Conservation (phyloP, 2,113 vertebrate genomes). For the Triplophysa siluroides region DNA sequence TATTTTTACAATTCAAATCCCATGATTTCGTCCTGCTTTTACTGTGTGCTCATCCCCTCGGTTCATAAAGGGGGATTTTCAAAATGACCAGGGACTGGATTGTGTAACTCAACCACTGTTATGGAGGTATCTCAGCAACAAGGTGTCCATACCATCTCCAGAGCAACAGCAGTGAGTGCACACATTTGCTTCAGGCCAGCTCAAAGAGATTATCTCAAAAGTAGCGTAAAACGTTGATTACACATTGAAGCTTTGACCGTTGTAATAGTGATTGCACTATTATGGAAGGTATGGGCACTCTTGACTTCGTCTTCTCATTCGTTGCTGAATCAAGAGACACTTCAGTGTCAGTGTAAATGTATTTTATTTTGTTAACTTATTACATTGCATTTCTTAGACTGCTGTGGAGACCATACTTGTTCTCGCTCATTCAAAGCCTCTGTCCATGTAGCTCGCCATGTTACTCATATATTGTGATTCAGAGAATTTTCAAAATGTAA, state of each 20-base stretch:
- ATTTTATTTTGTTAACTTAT: constrained; percentile 42
- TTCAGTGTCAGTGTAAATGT: constrained; percentile 34
- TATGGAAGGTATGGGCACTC: constrained; percentile 18
- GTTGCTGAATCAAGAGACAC: constrained; percentile 29
- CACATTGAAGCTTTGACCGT: neutral
- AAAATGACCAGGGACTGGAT: constrained; percentile 19
- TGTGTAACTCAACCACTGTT: constrained; percentile 8
- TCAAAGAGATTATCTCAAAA: neutral
- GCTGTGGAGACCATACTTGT: constrained; percentile 32
- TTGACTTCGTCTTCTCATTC: neutral
- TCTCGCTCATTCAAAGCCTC: constrained; percentile 24
- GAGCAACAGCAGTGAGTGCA: constrained; percentile 16
- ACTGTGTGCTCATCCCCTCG: constrained; percentile 21
- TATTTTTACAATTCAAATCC: constrained; percentile 2
- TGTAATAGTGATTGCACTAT: neutral
- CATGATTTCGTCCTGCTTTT: neutral
- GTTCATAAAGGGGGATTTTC: neutral
- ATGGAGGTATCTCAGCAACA: constrained; percentile 27
- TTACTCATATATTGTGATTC: constrained; percentile 28
- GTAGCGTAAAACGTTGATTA: neutral
- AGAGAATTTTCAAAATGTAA: constrained; percentile 40
- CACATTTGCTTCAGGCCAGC: neutral
- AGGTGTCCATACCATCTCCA: constrained; percentile 19
- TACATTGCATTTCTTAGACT: constrained; percentile 40
- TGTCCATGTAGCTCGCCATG: constrained; percentile 30